Percentiles rank a stretch among this genome's conserved stretches.
phyloP scores from a whole-genome alignment of 92 coral and sea anemone genomes.

The Scolanthus callimorphus region DNA sequence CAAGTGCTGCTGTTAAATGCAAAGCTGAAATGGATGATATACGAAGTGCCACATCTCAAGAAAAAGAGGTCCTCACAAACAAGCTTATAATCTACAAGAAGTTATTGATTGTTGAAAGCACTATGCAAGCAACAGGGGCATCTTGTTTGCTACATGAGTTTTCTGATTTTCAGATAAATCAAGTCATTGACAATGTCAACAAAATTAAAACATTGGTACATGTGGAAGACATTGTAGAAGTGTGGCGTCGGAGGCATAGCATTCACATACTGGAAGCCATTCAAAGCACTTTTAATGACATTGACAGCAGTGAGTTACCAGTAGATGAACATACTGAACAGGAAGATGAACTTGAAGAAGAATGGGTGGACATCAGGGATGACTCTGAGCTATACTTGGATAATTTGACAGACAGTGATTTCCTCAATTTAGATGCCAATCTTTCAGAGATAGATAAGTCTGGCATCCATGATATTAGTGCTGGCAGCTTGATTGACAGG shows the following conservation, averaged over 20 bases:
- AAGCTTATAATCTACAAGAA: conserved; percentile 13
- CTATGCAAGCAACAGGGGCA: conserved; percentile 1
- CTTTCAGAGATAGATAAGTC: not conserved
- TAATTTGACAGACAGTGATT: not conserved
- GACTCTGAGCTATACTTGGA: conserved; percentile 20
- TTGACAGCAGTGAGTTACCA: conserved; percentile 11
- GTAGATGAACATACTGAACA: conserved; percentile 1
- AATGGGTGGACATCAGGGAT: conserved; percentile 34
- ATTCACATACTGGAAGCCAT: conserved; percentile 21
- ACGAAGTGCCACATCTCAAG: conserved; percentile 19
- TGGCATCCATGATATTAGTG: not conserved
- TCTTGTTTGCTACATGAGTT: conserved; percentile 33
- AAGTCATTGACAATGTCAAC: conserved; percentile 32
- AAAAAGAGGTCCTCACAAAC: conserved; percentile 18
- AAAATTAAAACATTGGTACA: conserved; percentile 25
- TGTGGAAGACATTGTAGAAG: conserved; percentile 30
- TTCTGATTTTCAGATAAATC: conserved; percentile 32
- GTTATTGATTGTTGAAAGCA: conserved; percentile 2
- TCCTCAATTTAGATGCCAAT: not conserved
- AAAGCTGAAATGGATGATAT: not conserved
- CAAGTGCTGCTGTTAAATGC: not conserved
- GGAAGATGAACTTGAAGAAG: conserved; percentile 11
- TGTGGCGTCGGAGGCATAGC: conserved; percentile 38
- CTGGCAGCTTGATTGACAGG: not conserved
- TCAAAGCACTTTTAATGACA: conserved; percentile 28